These are phyloP conservation scores for Lagorchestes hirsutus DNA, from an alignment of 2,797 vertebrate species.

Conservation along the genomic window DNA sequence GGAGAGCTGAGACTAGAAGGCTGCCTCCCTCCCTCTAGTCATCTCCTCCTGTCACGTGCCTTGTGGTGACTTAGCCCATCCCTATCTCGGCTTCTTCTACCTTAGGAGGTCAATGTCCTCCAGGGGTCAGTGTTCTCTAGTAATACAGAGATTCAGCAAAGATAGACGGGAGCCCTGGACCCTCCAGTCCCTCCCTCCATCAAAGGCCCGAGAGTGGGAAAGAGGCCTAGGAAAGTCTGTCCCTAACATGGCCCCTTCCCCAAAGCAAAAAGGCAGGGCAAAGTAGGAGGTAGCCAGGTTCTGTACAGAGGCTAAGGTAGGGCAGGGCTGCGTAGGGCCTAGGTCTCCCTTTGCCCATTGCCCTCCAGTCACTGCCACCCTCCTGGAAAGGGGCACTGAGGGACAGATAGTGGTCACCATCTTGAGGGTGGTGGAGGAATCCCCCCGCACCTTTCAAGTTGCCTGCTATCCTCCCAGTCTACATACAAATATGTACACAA, in stretches of 20 bases:
- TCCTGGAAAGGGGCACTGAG: background rate
- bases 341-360: background rate
- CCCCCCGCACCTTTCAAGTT: background rate
- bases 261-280: background rate
- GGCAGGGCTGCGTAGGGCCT: background rate
- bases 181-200: background rate
- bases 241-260: background rate
- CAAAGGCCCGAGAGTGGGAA: background rate
- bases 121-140: background rate
- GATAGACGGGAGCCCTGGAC: background rate
- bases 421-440: background rate
- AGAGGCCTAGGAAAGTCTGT: background rate
- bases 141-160: background rate
- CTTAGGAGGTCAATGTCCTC: background rate
- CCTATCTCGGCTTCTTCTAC: background rate
- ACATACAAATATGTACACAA: background rate
- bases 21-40: background rate
- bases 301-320: background rate
- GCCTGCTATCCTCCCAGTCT: background rate
- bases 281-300: background rate
- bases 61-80: background rate
- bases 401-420: background rate
- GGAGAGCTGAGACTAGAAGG: background rate
- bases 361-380: background rate
- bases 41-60: background rate